Base-by-base conservation (phyloP, 1,140 invertebrate species). In the Cyrtorhinus lividipennis region DNA sequence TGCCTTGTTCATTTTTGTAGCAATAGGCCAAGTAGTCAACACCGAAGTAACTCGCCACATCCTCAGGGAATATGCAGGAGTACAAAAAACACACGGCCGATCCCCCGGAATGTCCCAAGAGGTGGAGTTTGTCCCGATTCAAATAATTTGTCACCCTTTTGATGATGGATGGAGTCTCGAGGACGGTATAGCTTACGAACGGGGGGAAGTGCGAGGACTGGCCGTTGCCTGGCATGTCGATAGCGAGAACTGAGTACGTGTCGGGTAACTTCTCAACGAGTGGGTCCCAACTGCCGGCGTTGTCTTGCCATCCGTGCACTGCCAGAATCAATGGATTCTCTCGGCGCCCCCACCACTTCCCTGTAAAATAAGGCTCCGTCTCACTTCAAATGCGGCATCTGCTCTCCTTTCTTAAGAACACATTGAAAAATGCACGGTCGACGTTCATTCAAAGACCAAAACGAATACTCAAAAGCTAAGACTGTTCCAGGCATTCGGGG, bases 261-360 rank as follows among this genome's bases (percentile, higher is more conserved):
- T 62, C 44, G 5, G 81, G 78, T 24, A 94, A 72, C 12, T 86
- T 72, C 15, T 88, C 84, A 27, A 86, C 82, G 30, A 94, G 75
- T 53, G 76, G 79, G 73, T 93, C 89, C 78, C 90, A 94, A 23
- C 84, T 86, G 20, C 87, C 87, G 56, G 86, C 84, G 72, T 93
- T 94, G 72, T 93, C 90, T 75, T 90, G 85, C 82, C 90, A 92
- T 46, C 91, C 91, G 71, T 94, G 91, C 22, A 93, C 76, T 3
- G 86, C 86, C 30, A 94, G 74, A 64, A 89, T 79, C 65, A 89
- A 79, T 5, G 87, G 87, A 61, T 78, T 76, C 64, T 81, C 75
- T 64, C 73, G 76, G 2, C 81, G 77, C 15, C 87, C 88, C 87
- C 87, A 90, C 86, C 86, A 89, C 78, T 84, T 84, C 64, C 79